Evolutionary conservation across 2,888 invertebrate genomes (phyloP).

Genomic region (Calliphora vomitoria): DNA sequence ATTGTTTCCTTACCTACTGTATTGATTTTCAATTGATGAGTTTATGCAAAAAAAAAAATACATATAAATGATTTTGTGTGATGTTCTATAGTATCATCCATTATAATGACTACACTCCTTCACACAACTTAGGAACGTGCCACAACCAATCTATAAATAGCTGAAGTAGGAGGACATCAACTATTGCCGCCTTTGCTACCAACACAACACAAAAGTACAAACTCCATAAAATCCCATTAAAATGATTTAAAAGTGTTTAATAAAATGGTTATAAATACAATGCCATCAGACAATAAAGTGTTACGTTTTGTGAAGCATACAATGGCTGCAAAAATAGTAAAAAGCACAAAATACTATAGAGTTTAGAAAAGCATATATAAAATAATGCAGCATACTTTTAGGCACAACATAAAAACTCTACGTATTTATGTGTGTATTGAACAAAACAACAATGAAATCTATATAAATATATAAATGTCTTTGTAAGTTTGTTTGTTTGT

Average conservation of each 20-base stretch:
- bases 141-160: conserved; percentile 33
- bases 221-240: conserved; percentile 28
- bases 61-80: conserved; percentile 24
- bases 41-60: background rate
- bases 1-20: background rate
- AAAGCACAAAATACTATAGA: background rate
- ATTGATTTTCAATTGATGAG: background rate
- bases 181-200: background rate
- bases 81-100: conserved; percentile 19
- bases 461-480: no score
- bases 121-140: conserved; percentile 36
- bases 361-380: conserved; percentile 30
- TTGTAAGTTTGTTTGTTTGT: no score
- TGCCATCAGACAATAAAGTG: conserved; percentile 48
- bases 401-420: conserved; percentile 20
- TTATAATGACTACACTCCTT: background rate
- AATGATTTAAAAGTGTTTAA: conserved; percentile 67
- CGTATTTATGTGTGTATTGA: background rate
- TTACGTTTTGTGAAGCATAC: conserved; percentile 14
- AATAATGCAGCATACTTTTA: conserved; percentile 60
- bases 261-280: conserved; percentile 65
- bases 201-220: background rate
- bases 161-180: background rate
- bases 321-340: background rate
- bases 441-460: conserved; percentile 37